phyloP scores from a whole-genome alignment of 2,888 invertebrate genomes.

The Dendrolimus pini region DNA sequence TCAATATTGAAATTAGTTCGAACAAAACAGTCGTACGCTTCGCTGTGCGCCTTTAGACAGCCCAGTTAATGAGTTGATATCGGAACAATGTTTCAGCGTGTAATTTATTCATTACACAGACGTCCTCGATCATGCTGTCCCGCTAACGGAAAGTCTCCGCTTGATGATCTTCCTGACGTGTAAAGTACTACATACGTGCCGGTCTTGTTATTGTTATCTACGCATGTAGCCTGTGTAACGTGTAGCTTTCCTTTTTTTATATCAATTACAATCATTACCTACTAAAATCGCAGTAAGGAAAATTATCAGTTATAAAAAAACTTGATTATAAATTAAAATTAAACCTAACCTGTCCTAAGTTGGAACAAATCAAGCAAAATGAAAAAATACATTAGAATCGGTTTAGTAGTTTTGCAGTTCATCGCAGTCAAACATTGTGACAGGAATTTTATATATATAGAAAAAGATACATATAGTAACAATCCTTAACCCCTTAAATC shows the following conservation, averaged over 20 bases:
- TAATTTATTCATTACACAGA: conserved; percentile 75
- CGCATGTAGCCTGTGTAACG: background rate
- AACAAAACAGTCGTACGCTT: conserved; percentile 36
- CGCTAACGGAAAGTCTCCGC: conserved; percentile 65
- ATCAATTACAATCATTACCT: background rate
- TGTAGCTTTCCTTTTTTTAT: background rate
- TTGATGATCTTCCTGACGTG: conserved; percentile 47
- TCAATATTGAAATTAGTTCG: conserved; percentile 60
- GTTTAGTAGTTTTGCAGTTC: too few relatives aligned
- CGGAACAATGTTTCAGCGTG: conserved; percentile 74
- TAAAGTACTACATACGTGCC: conserved; percentile 1
- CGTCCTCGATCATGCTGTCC: conserved; percentile 65
- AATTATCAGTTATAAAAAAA: too few relatives aligned
- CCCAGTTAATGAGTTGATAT: conserved; percentile 62
- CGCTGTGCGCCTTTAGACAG: conserved; percentile 37
- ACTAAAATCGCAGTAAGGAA: too few relatives aligned
- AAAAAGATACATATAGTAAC: too few relatives aligned
- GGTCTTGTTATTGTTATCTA: background rate
- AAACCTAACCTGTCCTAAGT: too few relatives aligned
- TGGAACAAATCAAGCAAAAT: too few relatives aligned
- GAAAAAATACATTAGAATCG: too few relatives aligned
- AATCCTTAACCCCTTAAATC: too few relatives aligned
- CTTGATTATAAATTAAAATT: too few relatives aligned
- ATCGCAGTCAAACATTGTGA: too few relatives aligned
- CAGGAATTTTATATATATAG: too few relatives aligned